Conservation (phyloP, 2,113 vertebrate species). For the Pavo muticus region DNA sequence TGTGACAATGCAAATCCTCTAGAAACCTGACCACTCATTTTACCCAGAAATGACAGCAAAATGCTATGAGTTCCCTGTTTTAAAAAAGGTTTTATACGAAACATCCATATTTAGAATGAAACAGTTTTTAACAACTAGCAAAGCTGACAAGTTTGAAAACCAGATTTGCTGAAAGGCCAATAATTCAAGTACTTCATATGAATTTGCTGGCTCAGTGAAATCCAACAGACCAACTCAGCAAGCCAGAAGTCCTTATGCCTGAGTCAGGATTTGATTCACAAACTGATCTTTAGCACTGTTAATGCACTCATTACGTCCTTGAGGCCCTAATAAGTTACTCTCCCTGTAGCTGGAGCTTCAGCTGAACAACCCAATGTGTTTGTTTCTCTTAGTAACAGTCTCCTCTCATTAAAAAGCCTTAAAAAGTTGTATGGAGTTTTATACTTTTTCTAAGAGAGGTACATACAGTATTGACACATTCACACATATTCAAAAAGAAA, state of each 20-base stretch:
- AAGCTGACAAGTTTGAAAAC: background rate
- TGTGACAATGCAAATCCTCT: background rate
- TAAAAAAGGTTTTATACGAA: background rate
- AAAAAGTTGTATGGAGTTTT: background rate
- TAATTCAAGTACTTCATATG: background rate
- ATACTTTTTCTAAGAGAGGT: background rate
- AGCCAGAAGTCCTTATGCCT: slow-evolving; percentile 17
- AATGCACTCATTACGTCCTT: background rate
- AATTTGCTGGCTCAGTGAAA: slow-evolving; percentile 13
- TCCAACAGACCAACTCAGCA: background rate
- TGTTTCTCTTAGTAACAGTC: background rate
- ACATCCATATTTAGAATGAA: background rate
- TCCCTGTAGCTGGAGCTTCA: background rate
- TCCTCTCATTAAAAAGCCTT: background rate
- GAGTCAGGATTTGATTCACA: slow-evolving; percentile 41
- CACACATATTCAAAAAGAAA: background rate
- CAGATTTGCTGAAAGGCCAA: background rate
- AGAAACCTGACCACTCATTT: background rate
- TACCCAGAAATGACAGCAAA: background rate
- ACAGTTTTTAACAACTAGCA: background rate
- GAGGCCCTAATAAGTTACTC: background rate
- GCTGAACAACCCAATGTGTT: background rate
- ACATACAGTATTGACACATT: background rate
- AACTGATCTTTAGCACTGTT: slow-evolving; percentile 14
- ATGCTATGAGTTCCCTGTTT: background rate